These are phyloP conservation scores for Apodemia zela DNA, from an alignment of 2,888 invertebrate species.

Conservation along the genomic window DNA sequence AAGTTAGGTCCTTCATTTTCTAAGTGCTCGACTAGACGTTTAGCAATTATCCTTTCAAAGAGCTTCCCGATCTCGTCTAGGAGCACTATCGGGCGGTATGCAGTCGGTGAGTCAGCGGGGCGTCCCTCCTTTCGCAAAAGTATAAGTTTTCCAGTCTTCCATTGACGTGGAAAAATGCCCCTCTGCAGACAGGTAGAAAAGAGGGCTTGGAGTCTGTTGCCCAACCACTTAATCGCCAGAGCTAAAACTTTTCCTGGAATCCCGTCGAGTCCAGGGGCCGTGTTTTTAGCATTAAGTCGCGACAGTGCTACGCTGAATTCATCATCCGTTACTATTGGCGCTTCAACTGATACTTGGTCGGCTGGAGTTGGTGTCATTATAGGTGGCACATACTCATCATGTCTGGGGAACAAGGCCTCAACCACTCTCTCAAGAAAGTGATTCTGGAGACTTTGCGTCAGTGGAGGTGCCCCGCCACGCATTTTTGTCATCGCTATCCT, in stretches of 20 bases:
- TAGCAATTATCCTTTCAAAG: not conserved
- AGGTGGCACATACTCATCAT: not conserved
- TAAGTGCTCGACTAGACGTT: not conserved
- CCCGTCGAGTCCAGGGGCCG: slow-evolving; percentile 23
- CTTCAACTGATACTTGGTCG: too few relatives aligned
- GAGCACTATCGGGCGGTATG: slow-evolving; percentile 4
- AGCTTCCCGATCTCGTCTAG: slow-evolving; percentile 1
- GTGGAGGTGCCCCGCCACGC: slow-evolving; percentile 19
- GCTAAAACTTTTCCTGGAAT: slow-evolving; percentile 11
- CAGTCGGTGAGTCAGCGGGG: not conserved
- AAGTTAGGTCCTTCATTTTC: not conserved
- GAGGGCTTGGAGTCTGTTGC: not conserved
- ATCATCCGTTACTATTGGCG: too few relatives aligned
- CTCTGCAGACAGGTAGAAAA: not conserved
- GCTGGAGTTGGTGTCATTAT: not conserved
- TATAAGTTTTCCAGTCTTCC: slow-evolving; percentile 12
- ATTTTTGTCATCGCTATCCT: slow-evolving; percentile 16
- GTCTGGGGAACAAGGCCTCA: not conserved
- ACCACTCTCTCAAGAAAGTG: not conserved
- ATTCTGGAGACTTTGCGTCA: slow-evolving; percentile 15
- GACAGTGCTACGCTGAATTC: not conserved
- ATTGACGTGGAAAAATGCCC: not conserved
- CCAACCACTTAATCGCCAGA: slow-evolving; percentile 7
- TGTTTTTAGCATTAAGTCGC: not conserved
- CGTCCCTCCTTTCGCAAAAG: not conserved